phyloP scores from a whole-genome alignment of 2,113 vertebrate genomes.

The Prietella phreatophila region DNA sequence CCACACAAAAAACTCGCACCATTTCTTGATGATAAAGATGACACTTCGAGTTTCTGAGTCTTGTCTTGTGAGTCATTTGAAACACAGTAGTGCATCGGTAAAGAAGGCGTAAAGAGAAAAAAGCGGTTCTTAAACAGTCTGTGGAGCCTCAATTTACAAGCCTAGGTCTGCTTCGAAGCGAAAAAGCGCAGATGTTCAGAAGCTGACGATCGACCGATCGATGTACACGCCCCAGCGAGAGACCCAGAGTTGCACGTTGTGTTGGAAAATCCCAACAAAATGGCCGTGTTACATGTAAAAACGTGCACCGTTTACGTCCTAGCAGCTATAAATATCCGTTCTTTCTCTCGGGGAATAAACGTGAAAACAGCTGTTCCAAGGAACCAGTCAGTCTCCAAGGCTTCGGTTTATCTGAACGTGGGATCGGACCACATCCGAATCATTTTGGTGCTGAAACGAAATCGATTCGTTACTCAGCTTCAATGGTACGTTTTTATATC shows the following conservation, averaged over 20 bases:
- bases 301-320: not conserved
- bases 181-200: too few species aligned
- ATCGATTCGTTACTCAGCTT: too few species aligned
- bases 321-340: not conserved
- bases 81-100: not conserved
- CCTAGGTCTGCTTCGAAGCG: not conserved
- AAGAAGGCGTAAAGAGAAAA: not conserved
- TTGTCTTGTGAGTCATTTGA: slow-evolving; percentile 21
- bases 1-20: slow-evolving; percentile 13
- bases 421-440: not conserved
- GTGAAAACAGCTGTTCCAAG: not conserved
- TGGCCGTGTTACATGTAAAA: not conserved
- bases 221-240: not conserved
- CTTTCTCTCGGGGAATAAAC: too few species aligned
- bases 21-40: slow-evolving; percentile 51
- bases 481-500: not conserved
- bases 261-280: not conserved
- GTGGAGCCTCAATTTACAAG: not conserved
- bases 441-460: not conserved
- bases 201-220: too few species aligned
- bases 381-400: not conserved
- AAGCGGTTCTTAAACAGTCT: not conserved
- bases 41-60: slow-evolving; percentile 24
- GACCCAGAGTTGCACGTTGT: not conserved
- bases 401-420: not conserved